Base-by-base conservation (phyloP, 2,797 vertebrate species). In the Crenuchus spilurus region DNA sequence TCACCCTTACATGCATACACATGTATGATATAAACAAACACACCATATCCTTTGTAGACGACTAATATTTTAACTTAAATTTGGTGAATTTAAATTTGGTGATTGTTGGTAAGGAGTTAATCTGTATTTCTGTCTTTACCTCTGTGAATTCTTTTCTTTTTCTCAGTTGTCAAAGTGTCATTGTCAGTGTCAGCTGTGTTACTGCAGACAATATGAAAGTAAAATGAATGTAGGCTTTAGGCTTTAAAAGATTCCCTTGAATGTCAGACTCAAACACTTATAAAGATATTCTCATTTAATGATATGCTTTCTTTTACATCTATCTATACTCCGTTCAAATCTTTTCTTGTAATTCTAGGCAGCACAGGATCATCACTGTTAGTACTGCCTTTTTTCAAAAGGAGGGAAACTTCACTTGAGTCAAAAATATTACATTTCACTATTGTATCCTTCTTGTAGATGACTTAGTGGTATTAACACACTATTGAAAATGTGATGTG, bases 301-400 rank as follows among this genome's bases (percentile, higher is more conserved):
- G 60, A 24, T 9, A 49, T 16, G 39, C 39, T 57, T 63, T 63
- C 37, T 18, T 61, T 30, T 54, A 14, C 31, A 22, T 8, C 52
- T 54, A 46, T 18, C 16, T 39, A 35, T 67, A 41, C 51, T 60
- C 14, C 28, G 6, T 24, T 41, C 31, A 42, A 28, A 33, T 62
- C 60, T 18, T 4, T 42, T 75, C 22, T 46, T 44, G 33, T 64
- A 55, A 63, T 57, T 55, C 67, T 48, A 46, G 28, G 61, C 58
- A 44, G 28, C 22, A 37, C 57, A 22, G n/a, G 16, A 39, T 63
- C 20, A 44, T 28, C 10, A 35, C 44, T n/a, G 14, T 52, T 16
- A 30, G 30, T 30, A 41, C 42, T 28, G 39, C 30, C 49, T 70
- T 52, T 9, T 33, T 31, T 52, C 31, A 22, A 69, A 8, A 35